phyloP scores from a whole-genome alignment of 2,113 vertebrate genomes.

The Paratilapia polleni region DNA sequence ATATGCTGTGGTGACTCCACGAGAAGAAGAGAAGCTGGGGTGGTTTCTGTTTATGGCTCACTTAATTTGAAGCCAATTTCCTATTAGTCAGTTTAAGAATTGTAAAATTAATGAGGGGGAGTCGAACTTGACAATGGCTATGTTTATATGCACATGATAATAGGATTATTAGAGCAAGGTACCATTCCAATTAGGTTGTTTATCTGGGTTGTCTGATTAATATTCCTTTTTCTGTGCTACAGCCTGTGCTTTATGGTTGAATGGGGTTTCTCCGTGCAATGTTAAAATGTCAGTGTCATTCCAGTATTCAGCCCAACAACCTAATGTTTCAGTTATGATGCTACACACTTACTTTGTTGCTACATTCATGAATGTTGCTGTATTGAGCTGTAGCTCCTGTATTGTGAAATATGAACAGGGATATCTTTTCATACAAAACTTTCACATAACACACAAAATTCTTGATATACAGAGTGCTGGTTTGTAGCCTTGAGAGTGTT shows the following conservation, averaged over 20 bases:
- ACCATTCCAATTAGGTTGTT: constrained; percentile 16
- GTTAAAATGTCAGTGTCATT: background rate
- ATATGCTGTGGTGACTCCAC: background rate
- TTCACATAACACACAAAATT: background rate
- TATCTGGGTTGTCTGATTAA: constrained; percentile 12
- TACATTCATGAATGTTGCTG: background rate
- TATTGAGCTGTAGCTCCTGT: background rate
- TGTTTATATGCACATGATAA: constrained; percentile 38
- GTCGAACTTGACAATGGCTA: constrained; percentile 2
- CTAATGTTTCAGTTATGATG: background rate
- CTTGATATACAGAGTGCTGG: background rate
- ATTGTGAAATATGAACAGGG: background rate
- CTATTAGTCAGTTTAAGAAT: background rate
- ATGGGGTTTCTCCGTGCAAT: background rate
- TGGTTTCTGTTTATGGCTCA: background rate
- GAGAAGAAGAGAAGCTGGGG: background rate
- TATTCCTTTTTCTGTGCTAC: constrained; percentile 1
- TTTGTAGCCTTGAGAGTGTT: constrained; percentile 1
- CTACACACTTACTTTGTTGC: background rate
- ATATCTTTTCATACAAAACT: background rate
- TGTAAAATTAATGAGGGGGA: background rate
- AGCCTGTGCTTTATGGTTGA: constrained; percentile 11
- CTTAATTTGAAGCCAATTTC: constrained; percentile 1
- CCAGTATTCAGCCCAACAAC: background rate
- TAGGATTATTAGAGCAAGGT: constrained; percentile 24